Conservation (phyloP, 2,888 invertebrate species). For the Watsonalla cultraria region DNA sequence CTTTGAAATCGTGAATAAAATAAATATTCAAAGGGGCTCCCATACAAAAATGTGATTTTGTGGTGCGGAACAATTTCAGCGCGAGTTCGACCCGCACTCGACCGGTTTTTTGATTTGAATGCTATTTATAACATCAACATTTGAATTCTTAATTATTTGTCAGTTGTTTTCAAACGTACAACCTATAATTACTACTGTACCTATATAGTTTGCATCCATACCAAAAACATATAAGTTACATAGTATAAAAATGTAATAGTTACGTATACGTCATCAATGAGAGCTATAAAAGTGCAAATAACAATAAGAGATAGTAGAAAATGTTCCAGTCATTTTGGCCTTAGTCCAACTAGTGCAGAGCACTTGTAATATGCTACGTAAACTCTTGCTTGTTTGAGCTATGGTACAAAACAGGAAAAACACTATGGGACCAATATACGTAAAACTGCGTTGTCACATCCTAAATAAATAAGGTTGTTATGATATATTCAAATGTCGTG, state of each 20-base stretch:
- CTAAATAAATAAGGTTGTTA: too few relatives aligned
- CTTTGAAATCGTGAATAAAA: too few relatives aligned
- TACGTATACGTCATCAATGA: background rate
- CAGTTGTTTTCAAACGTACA: too few relatives aligned
- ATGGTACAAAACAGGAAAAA: background rate
- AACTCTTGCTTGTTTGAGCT: background rate
- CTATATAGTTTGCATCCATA: too few relatives aligned
- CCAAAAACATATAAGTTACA: too few relatives aligned
- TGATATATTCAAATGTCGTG: too few relatives aligned
- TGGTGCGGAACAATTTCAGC: background rate
- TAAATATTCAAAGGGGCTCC: background rate
- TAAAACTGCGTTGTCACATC: too few relatives aligned
- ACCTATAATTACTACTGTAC: too few relatives aligned
- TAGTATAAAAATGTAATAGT: background rate
- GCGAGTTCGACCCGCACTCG: background rate
- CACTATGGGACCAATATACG: too few relatives aligned
- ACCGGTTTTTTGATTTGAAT: background rate
- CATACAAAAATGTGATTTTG: background rate
- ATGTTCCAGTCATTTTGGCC: constrained; percentile 27
- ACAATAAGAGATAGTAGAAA: constrained; percentile 29
- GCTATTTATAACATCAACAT: too few relatives aligned
- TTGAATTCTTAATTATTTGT: too few relatives aligned
- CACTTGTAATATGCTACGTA: constrained; percentile 4
- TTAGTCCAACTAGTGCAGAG: constrained; percentile 25
- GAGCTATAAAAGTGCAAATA: constrained; percentile 24